These are phyloP conservation scores for Drosophila acutilabella DNA, from an alignment of 2,888 invertebrate genomes.

Conservation along the genomic window DNA sequence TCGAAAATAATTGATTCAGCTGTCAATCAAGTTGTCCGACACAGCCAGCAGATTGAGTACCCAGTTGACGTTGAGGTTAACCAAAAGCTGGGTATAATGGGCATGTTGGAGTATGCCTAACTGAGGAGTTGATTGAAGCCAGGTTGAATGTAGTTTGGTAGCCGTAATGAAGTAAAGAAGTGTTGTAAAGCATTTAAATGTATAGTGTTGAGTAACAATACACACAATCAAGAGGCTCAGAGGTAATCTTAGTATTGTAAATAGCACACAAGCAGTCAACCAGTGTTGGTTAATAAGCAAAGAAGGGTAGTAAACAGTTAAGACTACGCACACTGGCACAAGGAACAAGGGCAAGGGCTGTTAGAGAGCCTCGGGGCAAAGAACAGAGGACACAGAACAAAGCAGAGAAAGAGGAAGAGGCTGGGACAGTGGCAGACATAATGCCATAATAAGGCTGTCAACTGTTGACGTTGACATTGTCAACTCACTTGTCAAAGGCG, in stretches of 20 bases:
- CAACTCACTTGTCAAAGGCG: constrained; percentile 85
- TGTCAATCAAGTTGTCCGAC: constrained; percentile 58
- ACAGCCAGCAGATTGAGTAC: constrained; percentile 1
- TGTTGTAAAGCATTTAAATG: no score
- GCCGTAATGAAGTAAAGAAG: no score
- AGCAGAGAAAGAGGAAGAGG: constrained; percentile 9
- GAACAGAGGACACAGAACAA: neutral
- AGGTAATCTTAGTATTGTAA: neutral
- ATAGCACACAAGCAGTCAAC: neutral
- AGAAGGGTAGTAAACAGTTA: constrained; percentile 32
- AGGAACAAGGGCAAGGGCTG: constrained; percentile 3
- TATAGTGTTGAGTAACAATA: no score
- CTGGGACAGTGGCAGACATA: constrained; percentile 51
- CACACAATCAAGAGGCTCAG: no score
- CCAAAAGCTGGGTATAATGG: neutral
- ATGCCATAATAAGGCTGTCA: constrained; percentile 84
- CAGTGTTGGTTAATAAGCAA: constrained; percentile 21
- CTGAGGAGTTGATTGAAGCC: no score
- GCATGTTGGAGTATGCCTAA: neutral
- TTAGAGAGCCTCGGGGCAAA: neutral
- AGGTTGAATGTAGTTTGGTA: no score
- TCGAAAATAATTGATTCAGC: constrained; percentile 74
- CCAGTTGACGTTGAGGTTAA: neutral
- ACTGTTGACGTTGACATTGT: constrained; percentile 84
- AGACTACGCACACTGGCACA: constrained; percentile 9